These are phyloP conservation scores for Sipha maydis DNA, from an alignment of 2,888 invertebrate genomes.

Conservation along the genomic window DNA sequence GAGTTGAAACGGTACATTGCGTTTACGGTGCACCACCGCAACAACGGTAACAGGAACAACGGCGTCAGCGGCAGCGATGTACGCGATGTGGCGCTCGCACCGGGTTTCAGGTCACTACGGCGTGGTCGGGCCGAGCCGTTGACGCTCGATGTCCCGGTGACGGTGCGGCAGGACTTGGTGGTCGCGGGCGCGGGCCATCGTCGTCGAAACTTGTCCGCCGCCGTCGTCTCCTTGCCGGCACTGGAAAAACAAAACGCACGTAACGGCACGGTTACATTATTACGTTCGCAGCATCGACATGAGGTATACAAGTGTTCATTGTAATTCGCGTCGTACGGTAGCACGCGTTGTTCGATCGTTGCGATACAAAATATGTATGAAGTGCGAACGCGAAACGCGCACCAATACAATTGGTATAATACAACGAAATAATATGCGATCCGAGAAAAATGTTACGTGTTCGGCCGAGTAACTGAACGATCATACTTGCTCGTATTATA, in stretches of 20 bases:
- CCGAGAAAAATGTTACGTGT: constrained; percentile 14
- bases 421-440: background rate
- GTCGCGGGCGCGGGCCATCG: background rate
- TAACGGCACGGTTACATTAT: background rate
- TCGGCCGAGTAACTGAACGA: background rate
- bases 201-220: background rate
- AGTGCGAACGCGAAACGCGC: background rate
- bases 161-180: background rate
- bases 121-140: background rate
- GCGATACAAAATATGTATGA: no score
- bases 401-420: background rate
- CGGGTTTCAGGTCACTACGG: background rate
- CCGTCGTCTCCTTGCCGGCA: background rate
- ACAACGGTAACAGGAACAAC: background rate
- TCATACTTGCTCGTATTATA: background rate
- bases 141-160: background rate
- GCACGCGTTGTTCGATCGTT: background rate
- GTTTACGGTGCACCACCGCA: background rate
- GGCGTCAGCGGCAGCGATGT: background rate
- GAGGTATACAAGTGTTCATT: no score
- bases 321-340: background rate
- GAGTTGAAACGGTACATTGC: background rate
- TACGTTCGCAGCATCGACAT: no score
- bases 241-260: background rate
- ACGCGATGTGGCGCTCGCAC: background rate